These are phyloP conservation scores for Pithys albifrons DNA, from an alignment of 2,113 vertebrate genomes.

Conservation along the genomic window DNA sequence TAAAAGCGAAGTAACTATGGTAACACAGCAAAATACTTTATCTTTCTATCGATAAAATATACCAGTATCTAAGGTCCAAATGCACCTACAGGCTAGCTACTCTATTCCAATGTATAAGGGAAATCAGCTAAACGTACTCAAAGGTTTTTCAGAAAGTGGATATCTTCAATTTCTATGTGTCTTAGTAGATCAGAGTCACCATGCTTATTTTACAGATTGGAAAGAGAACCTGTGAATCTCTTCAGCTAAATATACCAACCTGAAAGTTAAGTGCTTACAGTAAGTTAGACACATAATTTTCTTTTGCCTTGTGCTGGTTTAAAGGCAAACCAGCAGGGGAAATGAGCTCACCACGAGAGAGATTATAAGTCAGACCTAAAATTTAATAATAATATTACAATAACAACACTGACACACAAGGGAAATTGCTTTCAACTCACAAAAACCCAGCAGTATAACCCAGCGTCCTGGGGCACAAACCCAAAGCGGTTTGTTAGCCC, in stretches of 20 bases:
- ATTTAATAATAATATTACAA: no score
- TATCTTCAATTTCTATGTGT: neutral
- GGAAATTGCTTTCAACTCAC: no score
- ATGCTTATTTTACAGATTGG: neutral
- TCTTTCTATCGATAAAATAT: neutral
- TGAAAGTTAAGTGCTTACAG: neutral
- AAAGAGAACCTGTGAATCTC: neutral
- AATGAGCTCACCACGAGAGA: no score
- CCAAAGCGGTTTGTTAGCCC: no score
- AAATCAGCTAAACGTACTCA: neutral
- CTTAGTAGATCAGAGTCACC: neutral
- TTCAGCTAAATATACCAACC: neutral
- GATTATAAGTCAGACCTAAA: no score
- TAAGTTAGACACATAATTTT: neutral
- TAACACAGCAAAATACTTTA: neutral
- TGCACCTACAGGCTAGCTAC: neutral
- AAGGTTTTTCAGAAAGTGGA: neutral
- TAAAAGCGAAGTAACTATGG: neutral
- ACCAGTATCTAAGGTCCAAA: neutral
- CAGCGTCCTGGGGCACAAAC: no score
- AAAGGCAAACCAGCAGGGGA: no score
- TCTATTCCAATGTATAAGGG: neutral
- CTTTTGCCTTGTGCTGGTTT: no score
- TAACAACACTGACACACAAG: no score
- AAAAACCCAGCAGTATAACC: no score